These are phyloP conservation scores for Limnothrissa miodon DNA, from an alignment of 2,113 vertebrate genomes.

Conservation along the genomic window DNA sequence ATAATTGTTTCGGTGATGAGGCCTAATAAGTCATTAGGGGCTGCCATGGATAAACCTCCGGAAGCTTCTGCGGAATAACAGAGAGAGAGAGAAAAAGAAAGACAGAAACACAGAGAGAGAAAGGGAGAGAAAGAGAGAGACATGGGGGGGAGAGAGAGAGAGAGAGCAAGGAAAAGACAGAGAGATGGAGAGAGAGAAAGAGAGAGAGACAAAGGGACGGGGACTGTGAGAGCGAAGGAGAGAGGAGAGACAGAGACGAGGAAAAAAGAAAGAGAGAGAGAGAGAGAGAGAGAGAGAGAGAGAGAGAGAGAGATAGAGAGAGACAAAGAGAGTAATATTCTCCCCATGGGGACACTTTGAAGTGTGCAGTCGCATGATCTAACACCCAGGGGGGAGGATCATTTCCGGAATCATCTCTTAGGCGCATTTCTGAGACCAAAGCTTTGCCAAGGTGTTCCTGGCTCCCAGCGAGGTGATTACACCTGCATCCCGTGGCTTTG, in stretches of 20 bases:
- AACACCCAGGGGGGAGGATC: background rate
- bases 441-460: background rate
- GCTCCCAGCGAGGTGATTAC: background rate
- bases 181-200: background rate
- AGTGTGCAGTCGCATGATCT: background rate
- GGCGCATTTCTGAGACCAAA: background rate
- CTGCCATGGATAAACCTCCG: background rate
- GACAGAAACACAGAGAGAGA: too few species aligned
- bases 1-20: background rate
- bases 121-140: background rate
- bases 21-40: constrained; percentile 9
- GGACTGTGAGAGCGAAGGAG: background rate
- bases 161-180: background rate
- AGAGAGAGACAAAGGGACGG: too few species aligned
- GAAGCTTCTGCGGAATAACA: background rate
- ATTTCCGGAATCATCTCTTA: background rate
- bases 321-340: background rate
- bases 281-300: background rate
- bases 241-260: background rate
- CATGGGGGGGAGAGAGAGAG: too few species aligned
- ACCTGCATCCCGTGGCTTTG: background rate
- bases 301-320: background rate
- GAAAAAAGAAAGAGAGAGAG: background rate
- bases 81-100: background rate
- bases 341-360: background rate